Base-by-base conservation (phyloP, 2,113 vertebrate genomes). In the Porphyrio hochstetteri region DNA sequence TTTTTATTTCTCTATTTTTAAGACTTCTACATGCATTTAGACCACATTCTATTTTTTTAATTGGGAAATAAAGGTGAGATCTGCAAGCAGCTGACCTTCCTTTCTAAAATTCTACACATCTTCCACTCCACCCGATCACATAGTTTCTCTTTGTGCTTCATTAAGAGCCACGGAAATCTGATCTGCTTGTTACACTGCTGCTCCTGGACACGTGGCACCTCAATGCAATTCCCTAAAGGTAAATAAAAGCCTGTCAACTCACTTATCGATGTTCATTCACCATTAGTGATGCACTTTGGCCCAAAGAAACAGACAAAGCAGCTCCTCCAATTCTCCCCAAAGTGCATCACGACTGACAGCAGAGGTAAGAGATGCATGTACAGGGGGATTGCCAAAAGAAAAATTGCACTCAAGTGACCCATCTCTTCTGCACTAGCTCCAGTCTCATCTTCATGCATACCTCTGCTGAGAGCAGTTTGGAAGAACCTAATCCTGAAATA, bases 41-140 rank as follows among this genome's bases (percentile, higher is more conserved):
- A 42, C 71, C 1, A 0, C 38, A 78, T 16, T 12, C 4, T 16
- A 16, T 27, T 36, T 68, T 78, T 40, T 9, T 16, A 55, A 46
- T 5, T 46, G 19, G 12, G 18, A 78, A 56, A 72, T 48, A 87
- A 71, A 64, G 23, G 25, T n/a, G 55, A 57, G 28, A 60, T 33
- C 42, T 81, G 20, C 53, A 83, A 89, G 60, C 16, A 85, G 13
- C 16, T 50, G 9, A 55, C 17, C 6, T 56, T 68, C 21, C 24
- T 31, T 74, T 57, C 69, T 31, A 2, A 87, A 84, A 77, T 67
- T 36, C 16, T 23, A 38, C 2, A 28, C 8, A 77, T 56, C 18
- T 31, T 48, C 27, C 24, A 21, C 19, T 50, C 18, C 11, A 27
- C 9, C 0, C 1, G 8, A 40, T 42, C 21, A 68, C 0, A 0